These are phyloP conservation scores for Pristis pectinata DNA, from an alignment of 2,797 vertebrate species.

Conservation along the genomic window DNA sequence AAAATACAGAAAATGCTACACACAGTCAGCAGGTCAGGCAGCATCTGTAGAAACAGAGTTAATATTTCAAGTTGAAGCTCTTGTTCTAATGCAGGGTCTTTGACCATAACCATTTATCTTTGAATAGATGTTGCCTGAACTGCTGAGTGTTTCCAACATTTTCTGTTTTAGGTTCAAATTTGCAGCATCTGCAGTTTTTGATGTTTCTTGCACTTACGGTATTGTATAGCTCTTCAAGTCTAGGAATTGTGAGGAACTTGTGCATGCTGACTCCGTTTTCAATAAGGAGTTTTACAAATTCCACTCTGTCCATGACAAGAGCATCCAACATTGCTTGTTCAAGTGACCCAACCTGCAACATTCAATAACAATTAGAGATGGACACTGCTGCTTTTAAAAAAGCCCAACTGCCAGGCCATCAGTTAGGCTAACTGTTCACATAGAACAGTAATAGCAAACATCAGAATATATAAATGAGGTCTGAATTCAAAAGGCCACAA, in stretches of 20 bases:
- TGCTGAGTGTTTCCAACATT: too few relatives aligned
- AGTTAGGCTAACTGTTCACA: neutral
- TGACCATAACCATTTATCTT: too few relatives aligned
- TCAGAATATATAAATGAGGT: neutral
- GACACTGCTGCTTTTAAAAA: too few relatives aligned
- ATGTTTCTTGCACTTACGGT: conserved; percentile 65
- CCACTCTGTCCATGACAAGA: conserved; percentile 94
- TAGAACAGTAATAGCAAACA: neutral
- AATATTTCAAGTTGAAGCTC: too few relatives aligned
- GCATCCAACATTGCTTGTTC: conserved; percentile 98
- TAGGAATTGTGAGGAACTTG: conserved; percentile 90
- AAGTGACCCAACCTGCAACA: conserved; percentile 81
- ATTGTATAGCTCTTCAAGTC: conserved; percentile 96
- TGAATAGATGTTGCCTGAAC: too few relatives aligned
- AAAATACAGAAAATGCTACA: too few relatives aligned
- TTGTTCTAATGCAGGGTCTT: too few relatives aligned
- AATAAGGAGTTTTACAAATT: conserved; percentile 96
- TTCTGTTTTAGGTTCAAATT: too few relatives aligned
- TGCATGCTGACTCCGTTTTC: conserved; percentile 99
- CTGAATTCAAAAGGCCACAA: neutral
- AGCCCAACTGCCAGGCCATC: neutral
- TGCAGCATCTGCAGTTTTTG: too few relatives aligned
- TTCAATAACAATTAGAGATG: conserved; percentile 39
- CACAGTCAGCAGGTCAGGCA: too few relatives aligned
- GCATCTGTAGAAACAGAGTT: too few relatives aligned